A percentile compares a stretch with the other conserved stretches of the same genome.
Evolutionary conservation across 2,113 vertebrate species (phyloP).

Genomic region (Ciconia boyciana): DNA sequence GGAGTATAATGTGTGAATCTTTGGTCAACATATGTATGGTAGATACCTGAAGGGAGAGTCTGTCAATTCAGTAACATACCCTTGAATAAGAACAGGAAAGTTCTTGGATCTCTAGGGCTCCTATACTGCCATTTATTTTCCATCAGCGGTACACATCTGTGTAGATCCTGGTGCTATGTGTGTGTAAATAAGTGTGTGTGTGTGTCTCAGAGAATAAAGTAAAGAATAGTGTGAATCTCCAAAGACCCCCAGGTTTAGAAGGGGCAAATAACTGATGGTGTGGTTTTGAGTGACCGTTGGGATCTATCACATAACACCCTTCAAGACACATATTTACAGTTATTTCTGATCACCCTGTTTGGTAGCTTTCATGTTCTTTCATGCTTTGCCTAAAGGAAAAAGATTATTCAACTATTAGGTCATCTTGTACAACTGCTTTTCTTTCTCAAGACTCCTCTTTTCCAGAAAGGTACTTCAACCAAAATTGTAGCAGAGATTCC

Average conservation of each 20-base stretch:
- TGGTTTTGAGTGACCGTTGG: background rate
- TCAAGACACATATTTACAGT: conserved; percentile 25
- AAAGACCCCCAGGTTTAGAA: background rate
- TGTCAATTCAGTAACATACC: background rate
- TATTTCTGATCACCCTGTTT: conserved; percentile 42
- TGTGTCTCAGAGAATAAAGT: background rate
- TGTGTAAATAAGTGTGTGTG: background rate
- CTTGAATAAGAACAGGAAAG: background rate
- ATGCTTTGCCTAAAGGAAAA: conserved; percentile 28
- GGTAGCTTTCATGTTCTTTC: conserved; percentile 33
- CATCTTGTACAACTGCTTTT: conserved; percentile 1
- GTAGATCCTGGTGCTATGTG: background rate
- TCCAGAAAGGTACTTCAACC: background rate
- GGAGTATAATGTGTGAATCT: background rate
- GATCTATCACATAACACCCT: background rate
- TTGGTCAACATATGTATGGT: background rate
- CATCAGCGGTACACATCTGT: background rate
- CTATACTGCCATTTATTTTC: background rate
- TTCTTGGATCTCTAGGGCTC: background rate
- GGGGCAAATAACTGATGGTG: background rate
- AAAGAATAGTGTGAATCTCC: background rate
- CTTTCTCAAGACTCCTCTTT: background rate
- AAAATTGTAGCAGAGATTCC: background rate
- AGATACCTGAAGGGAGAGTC: background rate
- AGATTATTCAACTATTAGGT: conserved; percentile 42